These are phyloP conservation scores for Eupithecia exiguata DNA, from an alignment of 2,888 invertebrate species.

Conservation along the genomic window DNA sequence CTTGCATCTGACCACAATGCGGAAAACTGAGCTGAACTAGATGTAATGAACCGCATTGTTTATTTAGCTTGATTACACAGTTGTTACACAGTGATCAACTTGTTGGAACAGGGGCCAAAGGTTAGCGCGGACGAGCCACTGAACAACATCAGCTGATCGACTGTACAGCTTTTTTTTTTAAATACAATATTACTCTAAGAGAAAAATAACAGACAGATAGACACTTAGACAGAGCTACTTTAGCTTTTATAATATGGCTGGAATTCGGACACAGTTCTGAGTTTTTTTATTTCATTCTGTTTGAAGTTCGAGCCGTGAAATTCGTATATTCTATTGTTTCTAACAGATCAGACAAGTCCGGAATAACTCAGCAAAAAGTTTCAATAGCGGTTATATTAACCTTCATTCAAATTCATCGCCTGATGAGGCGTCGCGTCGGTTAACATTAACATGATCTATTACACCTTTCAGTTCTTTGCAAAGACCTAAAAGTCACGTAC, in stretches of 20 bases:
- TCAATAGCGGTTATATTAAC: neutral
- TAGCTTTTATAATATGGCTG: neutral
- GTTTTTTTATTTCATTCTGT: neutral
- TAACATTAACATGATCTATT: too few species aligned
- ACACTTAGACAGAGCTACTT: neutral
- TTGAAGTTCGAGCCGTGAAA: neutral
- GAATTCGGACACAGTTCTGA: neutral
- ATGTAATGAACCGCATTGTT: conserved; percentile 34
- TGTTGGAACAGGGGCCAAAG: neutral
- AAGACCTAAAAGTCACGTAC: neutral
- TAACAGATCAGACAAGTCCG: too few species aligned
- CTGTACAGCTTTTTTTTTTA: too few species aligned
- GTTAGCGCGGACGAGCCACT: neutral
- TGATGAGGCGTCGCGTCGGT: too few species aligned
- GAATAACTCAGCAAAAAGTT: too few species aligned
- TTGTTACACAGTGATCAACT: conserved; percentile 18
- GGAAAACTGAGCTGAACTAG: conserved; percentile 20
- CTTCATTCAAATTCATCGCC: too few species aligned
- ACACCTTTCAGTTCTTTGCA: too few species aligned
- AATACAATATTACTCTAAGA: too few species aligned
- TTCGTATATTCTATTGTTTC: neutral
- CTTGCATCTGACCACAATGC: conserved; percentile 31
- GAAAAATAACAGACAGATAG: neutral
- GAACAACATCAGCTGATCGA: neutral
- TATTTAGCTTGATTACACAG: conserved; percentile 23